Percentiles rank a stretch among this genome's conserved stretches.
phyloP scores from a whole-genome alignment of 2,797 vertebrate genomes.

The Odontamblyopus rebecca region DNA sequence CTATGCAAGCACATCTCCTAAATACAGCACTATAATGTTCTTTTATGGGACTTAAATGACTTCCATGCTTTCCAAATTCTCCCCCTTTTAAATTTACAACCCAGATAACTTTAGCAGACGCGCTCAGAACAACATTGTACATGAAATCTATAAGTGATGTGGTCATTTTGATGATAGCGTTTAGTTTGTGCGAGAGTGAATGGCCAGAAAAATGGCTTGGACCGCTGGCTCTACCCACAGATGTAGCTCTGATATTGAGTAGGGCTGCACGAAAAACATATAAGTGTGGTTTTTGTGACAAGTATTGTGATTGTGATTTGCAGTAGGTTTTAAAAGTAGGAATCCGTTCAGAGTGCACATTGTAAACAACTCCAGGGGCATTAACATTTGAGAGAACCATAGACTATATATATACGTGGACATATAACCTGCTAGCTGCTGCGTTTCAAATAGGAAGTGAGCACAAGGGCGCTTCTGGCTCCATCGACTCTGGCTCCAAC shows the following conservation, averaged over 20 bases:
- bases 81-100: constrained; percentile 56
- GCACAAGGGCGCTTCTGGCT: too few relatives aligned
- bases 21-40: constrained; percentile 58
- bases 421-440: too few relatives aligned
- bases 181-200: constrained; percentile 62
- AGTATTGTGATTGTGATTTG: too few relatives aligned
- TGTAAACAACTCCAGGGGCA: too few relatives aligned
- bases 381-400: too few relatives aligned
- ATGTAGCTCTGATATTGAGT: constrained; percentile 14
- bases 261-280: too few relatives aligned
- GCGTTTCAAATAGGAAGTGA: too few relatives aligned
- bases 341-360: too few relatives aligned
- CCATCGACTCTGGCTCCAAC: too few relatives aligned
- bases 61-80: constrained; percentile 60
- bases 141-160: constrained; percentile 41
- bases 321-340: too few relatives aligned
- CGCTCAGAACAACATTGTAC: constrained; percentile 44
- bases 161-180: constrained; percentile 55
- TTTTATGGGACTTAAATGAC: constrained; percentile 66
- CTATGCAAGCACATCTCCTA: constrained; percentile 59
- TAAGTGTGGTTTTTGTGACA: too few relatives aligned
- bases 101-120: constrained; percentile 44
- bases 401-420: too few relatives aligned
- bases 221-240: constrained; percentile 46
- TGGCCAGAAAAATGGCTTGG: constrained; percentile 49